A percentile compares a stretch with the other conserved stretches of the same genome.
These are phyloP conservation scores for Mesochorus sp. DNA, from an alignment of 2,888 invertebrate species.

Conservation along the genomic window DNA sequence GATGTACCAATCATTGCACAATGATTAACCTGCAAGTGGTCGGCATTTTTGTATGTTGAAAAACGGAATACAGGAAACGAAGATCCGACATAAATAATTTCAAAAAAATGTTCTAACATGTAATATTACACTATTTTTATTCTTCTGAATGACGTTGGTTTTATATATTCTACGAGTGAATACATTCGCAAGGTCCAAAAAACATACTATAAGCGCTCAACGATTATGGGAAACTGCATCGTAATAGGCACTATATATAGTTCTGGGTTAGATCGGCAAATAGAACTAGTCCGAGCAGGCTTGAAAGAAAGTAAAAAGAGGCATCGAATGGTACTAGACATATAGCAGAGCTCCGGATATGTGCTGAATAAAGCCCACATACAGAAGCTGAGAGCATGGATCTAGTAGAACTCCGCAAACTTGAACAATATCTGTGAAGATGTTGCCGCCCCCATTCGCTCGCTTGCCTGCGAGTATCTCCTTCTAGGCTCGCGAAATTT, in stretches of 20 bases:
- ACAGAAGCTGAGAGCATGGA: slow-evolving; percentile 17
- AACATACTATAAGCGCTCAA: slow-evolving; percentile 18
- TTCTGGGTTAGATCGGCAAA: slow-evolving; percentile 56
- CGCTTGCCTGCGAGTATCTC: slow-evolving; percentile 59
- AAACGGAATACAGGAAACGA: slow-evolving; percentile 8
- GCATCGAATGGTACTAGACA: slow-evolving; percentile 14
- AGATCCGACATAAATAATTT: slow-evolving; percentile 13
- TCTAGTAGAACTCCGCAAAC: slow-evolving; percentile 66
- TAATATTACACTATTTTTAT: too few relatives aligned
- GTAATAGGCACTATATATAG: slow-evolving; percentile 37
- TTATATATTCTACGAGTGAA: neutral
- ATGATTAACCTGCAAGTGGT: neutral
- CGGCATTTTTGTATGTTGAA: neutral
- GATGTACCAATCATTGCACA: too few relatives aligned
- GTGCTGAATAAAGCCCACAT: neutral
- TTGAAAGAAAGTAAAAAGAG: slow-evolving; percentile 60
- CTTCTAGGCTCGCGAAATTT: slow-evolving; percentile 70
- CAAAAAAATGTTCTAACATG: neutral
- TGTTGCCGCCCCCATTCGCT: slow-evolving; percentile 57
- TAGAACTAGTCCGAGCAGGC: slow-evolving; percentile 14
- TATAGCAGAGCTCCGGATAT: slow-evolving; percentile 1
- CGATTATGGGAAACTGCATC: slow-evolving; percentile 6
- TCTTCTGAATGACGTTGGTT: too few relatives aligned
- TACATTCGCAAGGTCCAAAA: slow-evolving; percentile 19
- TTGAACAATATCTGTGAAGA: slow-evolving; percentile 74